phyloP scores from a whole-genome alignment of 2,113 vertebrate species.

The Serinus canaria region DNA sequence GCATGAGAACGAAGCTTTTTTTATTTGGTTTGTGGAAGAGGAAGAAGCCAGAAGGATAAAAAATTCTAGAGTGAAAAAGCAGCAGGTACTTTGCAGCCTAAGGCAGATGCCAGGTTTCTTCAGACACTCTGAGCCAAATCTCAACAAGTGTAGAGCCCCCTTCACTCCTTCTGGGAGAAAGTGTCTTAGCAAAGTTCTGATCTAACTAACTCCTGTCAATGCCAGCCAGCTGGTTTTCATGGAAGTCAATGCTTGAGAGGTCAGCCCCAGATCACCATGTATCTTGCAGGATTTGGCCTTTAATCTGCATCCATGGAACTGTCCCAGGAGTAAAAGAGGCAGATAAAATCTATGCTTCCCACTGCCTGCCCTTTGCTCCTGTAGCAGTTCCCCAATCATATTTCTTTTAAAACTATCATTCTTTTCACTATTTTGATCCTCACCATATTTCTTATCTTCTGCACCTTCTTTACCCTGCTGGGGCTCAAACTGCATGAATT shows the following conservation, averaged over 20 bases:
- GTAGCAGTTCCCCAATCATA: background rate
- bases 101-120: background rate
- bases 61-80: background rate
- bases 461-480: background rate
- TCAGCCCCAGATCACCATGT: background rate
- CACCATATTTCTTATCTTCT: background rate
- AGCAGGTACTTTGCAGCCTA: background rate
- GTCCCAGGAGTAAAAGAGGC: background rate
- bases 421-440: background rate
- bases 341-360: background rate
- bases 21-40: background rate
- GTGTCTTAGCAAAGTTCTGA: background rate
- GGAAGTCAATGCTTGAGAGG: background rate
- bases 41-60: background rate
- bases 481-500: background rate
- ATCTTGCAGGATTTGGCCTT: background rate
- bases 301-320: background rate
- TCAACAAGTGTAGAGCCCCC: background rate
- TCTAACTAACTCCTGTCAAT: fast-evolving
- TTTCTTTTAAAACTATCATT: background rate
- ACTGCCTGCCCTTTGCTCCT: background rate
- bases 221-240: background rate
- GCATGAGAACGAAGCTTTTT: background rate
- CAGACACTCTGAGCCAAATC: background rate
- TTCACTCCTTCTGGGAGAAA: background rate